Base-by-base conservation (phyloP, 2,888 invertebrate genomes). In the Parnassius apollo region DNA sequence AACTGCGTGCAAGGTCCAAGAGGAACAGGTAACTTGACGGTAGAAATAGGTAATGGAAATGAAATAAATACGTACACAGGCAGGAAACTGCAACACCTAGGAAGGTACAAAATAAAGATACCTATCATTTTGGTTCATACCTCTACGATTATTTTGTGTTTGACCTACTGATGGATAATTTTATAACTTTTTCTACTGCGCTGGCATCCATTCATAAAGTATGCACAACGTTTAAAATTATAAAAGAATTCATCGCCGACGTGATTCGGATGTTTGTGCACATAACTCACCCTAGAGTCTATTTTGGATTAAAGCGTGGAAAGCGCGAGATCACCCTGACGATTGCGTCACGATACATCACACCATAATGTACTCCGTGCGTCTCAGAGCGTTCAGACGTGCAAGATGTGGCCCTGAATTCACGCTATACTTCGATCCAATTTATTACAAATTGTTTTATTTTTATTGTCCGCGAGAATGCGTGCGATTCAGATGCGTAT, bases 191-290 rank as follows among this genome's bases (percentile, higher is more conserved):
- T 59, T 13, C 50, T 59, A 55, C 22, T 42, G 35, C 25, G 65
- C 73, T 83, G 83, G 88, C 89, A 88, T 88, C 78, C 91, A 91
- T 90, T 90, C 89, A 90, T 84, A 81, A 87, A 81, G 73, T 73
- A 76, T 78, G 70, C 68, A 81, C 58, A 56, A 55, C 49, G 72
- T 78, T 73, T 73, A 77, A 74, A 76, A 79, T 74, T 68, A 68
- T 73, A 71, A 71, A 69, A 46, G 68, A 66, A 67, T 66, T 70
- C 59, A 65, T 67, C 62, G 63, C 68, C 66, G 68, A 68, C 70
- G 69, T 69, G 65, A 67, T 70, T 65, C 60, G 57, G 63, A 69
- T 69, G 67, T 74, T 74, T 75, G 75, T 71, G 65, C 67, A 66
- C 69, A 71, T 73, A 71, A 71, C 68, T 71, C 65, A 69, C 66